phyloP scores from a whole-genome alignment of 2,797 vertebrate genomes.

The Cyclura pinguis region DNA sequence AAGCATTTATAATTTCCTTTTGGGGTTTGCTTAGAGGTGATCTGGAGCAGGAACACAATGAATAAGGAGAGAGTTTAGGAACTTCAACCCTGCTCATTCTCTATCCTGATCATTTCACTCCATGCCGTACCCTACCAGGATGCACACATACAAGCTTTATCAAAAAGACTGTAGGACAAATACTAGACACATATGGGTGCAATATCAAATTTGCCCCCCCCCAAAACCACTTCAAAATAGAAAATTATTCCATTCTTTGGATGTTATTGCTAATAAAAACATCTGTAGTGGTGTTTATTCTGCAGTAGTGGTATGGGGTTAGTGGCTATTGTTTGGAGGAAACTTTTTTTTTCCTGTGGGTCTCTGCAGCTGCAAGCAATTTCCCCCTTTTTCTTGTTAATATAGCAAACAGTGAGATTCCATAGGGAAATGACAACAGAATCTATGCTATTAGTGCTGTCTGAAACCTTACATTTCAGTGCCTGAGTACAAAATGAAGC shows the following conservation, averaged over 20 bases:
- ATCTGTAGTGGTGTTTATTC: constrained; percentile 62
- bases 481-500: constrained; percentile 5
- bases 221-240: constrained; percentile 54
- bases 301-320: constrained; percentile 63
- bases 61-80: background rate
- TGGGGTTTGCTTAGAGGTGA: too few species aligned
- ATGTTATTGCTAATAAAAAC: constrained; percentile 64
- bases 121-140: background rate
- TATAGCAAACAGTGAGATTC: constrained; percentile 57
- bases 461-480: background rate
- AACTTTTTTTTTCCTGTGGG: constrained; percentile 61
- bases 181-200: background rate
- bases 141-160: background rate
- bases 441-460: constrained; percentile 51
- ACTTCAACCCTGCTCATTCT: background rate
- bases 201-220: background rate
- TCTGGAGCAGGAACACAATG: background rate
- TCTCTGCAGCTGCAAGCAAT: constrained; percentile 70
- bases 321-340: constrained; percentile 71
- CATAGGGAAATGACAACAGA: constrained; percentile 56
- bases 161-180: background rate
- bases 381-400: constrained; percentile 54
- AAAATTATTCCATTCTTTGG: constrained; percentile 57
- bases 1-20: background rate
- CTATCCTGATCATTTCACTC: background rate